phyloP scores from a whole-genome alignment of 2,888 invertebrate genomes.

The Actias luna region DNA sequence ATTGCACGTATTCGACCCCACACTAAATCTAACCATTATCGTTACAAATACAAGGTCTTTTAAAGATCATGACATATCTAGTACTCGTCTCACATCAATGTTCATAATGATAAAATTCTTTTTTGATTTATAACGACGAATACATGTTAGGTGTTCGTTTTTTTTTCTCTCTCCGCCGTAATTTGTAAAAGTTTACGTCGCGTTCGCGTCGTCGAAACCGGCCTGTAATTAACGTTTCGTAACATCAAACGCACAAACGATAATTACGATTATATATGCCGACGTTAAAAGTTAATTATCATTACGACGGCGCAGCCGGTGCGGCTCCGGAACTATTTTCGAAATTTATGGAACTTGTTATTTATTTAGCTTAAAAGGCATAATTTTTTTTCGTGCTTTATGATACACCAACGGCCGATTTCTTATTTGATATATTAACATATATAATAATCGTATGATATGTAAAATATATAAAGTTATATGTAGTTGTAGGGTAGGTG shows the following conservation, averaged over 20 bases:
- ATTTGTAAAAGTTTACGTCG: background rate
- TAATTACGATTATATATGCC: conserved; percentile 9
- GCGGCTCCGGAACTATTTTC: background rate
- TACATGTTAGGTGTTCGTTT: background rate
- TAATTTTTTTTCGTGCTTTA: background rate
- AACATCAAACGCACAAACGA: conserved; percentile 9
- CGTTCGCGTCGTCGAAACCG: background rate
- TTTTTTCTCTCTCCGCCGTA: background rate
- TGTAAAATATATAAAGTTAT: no score
- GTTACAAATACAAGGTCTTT: no score
- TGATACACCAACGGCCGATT: background rate
- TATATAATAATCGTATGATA: background rate
- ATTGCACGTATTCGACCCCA: no score
- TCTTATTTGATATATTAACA: background rate
- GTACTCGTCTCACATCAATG: background rate
- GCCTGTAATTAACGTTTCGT: conserved; percentile 5
- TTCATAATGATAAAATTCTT: background rate
- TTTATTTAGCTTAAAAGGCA: background rate
- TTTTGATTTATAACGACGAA: background rate
- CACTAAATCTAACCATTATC: no score
- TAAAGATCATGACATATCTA: background rate
- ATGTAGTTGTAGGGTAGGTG: no score
- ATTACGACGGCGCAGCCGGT: background rate
- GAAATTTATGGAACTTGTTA: background rate
- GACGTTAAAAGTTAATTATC: conserved; percentile 9